Percentiles rank a stretch among this genome's conserved stretches.
Evolutionary conservation across 1,140 invertebrate species (phyloP).

Genomic region (Drosophila neocordata): DNA sequence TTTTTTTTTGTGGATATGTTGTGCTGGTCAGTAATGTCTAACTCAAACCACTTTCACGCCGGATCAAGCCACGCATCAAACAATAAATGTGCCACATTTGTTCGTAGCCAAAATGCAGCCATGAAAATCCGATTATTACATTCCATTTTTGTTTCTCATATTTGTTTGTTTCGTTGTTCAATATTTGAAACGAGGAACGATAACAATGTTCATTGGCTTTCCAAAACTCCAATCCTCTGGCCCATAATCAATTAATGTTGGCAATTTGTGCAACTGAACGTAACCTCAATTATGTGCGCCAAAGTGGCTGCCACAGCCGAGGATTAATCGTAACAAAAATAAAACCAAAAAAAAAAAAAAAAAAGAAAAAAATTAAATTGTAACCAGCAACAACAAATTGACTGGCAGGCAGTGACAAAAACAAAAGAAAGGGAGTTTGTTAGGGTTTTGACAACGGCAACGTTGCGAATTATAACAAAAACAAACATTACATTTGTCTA

Average conservation of each 20-base stretch:
- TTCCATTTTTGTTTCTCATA: slow-evolving; percentile 29
- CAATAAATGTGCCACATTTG: slow-evolving; percentile 66
- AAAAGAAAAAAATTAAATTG: slow-evolving; percentile 2
- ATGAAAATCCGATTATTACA: slow-evolving; percentile 75
- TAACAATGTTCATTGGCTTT: not conserved
- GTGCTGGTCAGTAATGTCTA: slow-evolving; percentile 60
- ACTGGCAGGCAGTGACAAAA: slow-evolving; percentile 38
- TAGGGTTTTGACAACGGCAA: slow-evolving; percentile 40
- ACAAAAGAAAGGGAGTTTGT: slow-evolving; percentile 32
- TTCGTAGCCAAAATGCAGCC: slow-evolving; percentile 54
- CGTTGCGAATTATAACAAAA: slow-evolving; percentile 71
- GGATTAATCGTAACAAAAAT: slow-evolving; percentile 70
- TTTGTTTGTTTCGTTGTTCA: slow-evolving; percentile 21
- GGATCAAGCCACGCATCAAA: slow-evolving; percentile 25
- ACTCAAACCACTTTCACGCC: not conserved
- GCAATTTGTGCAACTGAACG: slow-evolving; percentile 77
- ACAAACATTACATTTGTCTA: slow-evolving; percentile 47
- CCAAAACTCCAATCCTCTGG: not conserved
- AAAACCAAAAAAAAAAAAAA: slow-evolving; percentile 5
- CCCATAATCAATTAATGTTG: slow-evolving; percentile 75
- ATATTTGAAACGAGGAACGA: slow-evolving; percentile 9
- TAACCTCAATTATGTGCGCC: slow-evolving; percentile 81
- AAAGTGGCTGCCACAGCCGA: slow-evolving; percentile 64
- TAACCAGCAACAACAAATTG: slow-evolving; percentile 64
- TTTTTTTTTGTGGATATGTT: slow-evolving; percentile 46